A percentile compares a stretch with the other conserved stretches of the same genome.
Evolutionary conservation across 2,888 invertebrate genomes (phyloP).

Genomic region (Melipona beecheii): DNA sequence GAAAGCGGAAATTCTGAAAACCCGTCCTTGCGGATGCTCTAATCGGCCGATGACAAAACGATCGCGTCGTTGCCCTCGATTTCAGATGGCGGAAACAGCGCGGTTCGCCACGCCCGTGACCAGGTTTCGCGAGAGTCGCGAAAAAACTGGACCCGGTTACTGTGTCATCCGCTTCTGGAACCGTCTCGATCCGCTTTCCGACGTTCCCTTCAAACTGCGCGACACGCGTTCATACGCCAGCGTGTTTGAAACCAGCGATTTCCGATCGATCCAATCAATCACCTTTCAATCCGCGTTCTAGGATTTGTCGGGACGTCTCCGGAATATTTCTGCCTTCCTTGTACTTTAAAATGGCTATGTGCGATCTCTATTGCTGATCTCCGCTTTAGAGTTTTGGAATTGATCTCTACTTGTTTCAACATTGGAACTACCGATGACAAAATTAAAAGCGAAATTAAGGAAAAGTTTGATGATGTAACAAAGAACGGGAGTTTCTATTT

Average conservation of each 20-base stretch:
- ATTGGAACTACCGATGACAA: too few species aligned
- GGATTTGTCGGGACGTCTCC: not conserved
- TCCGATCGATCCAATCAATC: not conserved
- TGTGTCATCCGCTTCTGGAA: conserved; percentile 58
- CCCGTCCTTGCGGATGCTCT: conserved; percentile 61
- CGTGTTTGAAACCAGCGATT: not conserved
- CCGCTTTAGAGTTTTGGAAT: too few species aligned
- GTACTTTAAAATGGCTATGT: not conserved
- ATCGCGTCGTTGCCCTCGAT: conserved; percentile 67
- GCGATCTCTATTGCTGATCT: too few species aligned
- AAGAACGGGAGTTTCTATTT: too few species aligned
- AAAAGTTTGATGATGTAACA: too few species aligned
- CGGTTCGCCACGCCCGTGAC: conserved; percentile 21
- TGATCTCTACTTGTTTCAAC: too few species aligned
- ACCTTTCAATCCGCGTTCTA: not conserved
- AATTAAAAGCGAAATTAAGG: too few species aligned
- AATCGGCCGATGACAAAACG: conserved; percentile 62
- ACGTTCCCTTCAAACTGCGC: not conserved
- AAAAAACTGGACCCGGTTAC: conserved; percentile 59
- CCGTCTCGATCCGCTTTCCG: conserved; percentile 43
- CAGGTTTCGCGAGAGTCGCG: conserved; percentile 19
- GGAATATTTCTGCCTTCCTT: not conserved
- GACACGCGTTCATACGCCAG: not conserved
- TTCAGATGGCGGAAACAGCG: conserved; percentile 56
- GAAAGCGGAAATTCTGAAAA: not conserved